Base-by-base conservation (phyloP, 2,888 invertebrate species). In the Actias luna region DNA sequence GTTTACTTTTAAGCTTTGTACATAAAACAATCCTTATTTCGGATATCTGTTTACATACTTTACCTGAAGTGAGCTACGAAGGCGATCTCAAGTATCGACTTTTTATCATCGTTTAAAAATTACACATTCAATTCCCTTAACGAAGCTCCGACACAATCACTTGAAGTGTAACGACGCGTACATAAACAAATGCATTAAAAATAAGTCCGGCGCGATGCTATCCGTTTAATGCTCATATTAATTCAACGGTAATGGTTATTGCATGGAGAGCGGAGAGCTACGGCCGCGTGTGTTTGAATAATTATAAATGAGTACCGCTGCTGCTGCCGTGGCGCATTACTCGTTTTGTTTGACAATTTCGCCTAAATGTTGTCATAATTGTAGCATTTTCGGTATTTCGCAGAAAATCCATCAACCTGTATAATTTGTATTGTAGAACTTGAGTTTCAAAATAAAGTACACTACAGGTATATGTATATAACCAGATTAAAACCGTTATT, bases 181-280 rank as follows among this genome's bases (percentile, higher is more conserved):
- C 78, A 76, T 71, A 77, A 74, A 73, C 58, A 61, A 60, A 60
- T 52, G 46, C 31, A 64, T 60, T 50, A 33, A n/a, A 66, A 72
- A 74, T 75, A 77, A 73, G 70, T 80, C 84, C 80, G 39, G 60
- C 65, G 78, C 75, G 82, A 77, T 77, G 75, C 73, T 72, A 72
- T 69, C 66, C 59, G 63, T 68, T 72, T 73, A 76, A 80, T 76
- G 75, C 67, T 68, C 63, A 72, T 76, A 76, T 73, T 77, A 75
- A 77, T 75, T 76, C 71, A 67, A 65, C 65, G 68, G 63, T 78
- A 79, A 80, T 77, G 74, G 79, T 71, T 76, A 74, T 78, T 76
- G 69, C 71, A 69, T 63, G 22, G 29, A 60, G 67, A 63, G 55
- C 29, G 7, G 55, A 29, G 55, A 64, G 63, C 46, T 50, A 50